These are phyloP conservation scores for Mallotus villosus DNA, from an alignment of 2,797 vertebrate species.

Conservation along the genomic window DNA sequence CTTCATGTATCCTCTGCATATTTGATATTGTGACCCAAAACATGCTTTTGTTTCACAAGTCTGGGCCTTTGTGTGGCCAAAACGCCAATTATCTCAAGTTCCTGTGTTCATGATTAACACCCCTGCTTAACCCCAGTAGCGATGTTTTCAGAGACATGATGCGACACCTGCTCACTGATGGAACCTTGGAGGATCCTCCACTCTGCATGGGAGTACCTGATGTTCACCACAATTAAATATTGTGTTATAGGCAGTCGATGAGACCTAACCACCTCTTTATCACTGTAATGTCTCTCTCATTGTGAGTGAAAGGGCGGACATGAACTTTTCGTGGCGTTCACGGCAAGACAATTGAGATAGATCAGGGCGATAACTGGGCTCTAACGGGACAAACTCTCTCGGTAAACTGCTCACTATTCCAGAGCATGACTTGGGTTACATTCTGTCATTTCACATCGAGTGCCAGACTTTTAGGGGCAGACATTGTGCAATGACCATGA, in stretches of 20 bases:
- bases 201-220: not conserved
- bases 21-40: constrained; percentile 40
- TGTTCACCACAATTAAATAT: not conserved
- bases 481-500: constrained; percentile 38
- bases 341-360: not conserved
- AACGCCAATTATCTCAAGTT: constrained; percentile 28
- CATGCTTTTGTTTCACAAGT: constrained; percentile 33
- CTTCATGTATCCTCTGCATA: constrained; percentile 28
- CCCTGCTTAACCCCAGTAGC: constrained; percentile 26
- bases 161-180: constrained; percentile 21
- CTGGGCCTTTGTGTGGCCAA: constrained; percentile 22
- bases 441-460: constrained; percentile 30
- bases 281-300: not conserved
- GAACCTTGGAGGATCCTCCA: not conserved
- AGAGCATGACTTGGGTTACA: constrained; percentile 11
- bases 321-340: not conserved
- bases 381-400: not conserved
- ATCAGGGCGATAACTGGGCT: not conserved
- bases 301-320: not conserved
- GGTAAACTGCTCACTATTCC: constrained; percentile 13
- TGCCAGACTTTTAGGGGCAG: constrained; percentile 18
- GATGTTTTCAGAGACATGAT: constrained; percentile 7
- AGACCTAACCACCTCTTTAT: not conserved
- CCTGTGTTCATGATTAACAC: constrained; percentile 38
- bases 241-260: not conserved